Conservation (phyloP, 2,113 vertebrate species). For the Scophthalmus maximus region DNA sequence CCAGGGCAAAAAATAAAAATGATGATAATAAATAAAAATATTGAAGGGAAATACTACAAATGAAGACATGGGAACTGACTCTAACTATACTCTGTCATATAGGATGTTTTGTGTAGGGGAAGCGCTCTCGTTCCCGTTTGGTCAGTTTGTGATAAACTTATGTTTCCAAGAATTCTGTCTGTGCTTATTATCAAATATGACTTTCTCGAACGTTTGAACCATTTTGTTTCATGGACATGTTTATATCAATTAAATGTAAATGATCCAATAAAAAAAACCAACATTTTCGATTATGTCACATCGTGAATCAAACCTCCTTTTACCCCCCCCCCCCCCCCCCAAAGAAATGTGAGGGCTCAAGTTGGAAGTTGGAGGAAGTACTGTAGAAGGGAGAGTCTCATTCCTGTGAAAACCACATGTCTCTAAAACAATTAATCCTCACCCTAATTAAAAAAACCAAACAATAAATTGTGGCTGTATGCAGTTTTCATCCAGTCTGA, state of each 20-base stretch:
- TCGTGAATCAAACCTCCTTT: conserved; percentile 65
- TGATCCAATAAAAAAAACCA: conserved; percentile 94
- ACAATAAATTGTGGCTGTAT: too few relatives aligned
- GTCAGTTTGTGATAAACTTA: conserved; percentile 91
- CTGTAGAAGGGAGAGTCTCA: too few relatives aligned
- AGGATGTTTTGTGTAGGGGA: conserved; percentile 99
- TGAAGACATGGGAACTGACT: conserved; percentile 84
- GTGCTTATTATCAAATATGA: conserved; percentile 92
- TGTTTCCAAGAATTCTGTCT: conserved; percentile 90
- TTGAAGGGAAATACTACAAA: conserved; percentile 83
- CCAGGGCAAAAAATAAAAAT: conserved; percentile 75
- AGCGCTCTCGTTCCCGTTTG: conserved; percentile 96
- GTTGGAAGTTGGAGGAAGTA: too few relatives aligned
- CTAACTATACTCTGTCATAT: conserved; percentile 92
- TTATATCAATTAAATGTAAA: conserved; percentile 93
- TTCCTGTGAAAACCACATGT: too few relatives aligned
- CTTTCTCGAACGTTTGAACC: conserved; percentile 95
- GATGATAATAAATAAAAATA: conserved; percentile 49
- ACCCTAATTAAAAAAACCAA: too few relatives aligned
- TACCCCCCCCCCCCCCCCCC: too few relatives aligned
- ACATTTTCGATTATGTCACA: conserved; percentile 91
- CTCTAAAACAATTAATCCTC: too few relatives aligned
- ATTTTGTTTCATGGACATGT: conserved; percentile 91
- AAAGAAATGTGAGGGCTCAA: not conserved
- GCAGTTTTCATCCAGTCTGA: too few relatives aligned